These are phyloP conservation scores for Tachyglossus aculeatus DNA, from an alignment of 2,797 vertebrate genomes.

Conservation along the genomic window DNA sequence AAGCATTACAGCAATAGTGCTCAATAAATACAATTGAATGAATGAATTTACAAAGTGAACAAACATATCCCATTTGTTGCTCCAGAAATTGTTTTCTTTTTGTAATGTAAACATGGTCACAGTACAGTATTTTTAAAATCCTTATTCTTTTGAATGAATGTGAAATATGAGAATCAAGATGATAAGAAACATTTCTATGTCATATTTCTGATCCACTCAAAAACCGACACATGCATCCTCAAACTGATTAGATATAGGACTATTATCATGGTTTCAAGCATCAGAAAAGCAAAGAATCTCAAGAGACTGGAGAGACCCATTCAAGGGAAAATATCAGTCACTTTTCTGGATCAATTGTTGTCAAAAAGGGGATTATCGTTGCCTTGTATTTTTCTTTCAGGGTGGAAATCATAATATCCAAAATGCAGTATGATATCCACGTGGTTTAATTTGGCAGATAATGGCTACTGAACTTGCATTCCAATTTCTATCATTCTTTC, in stretches of 20 bases:
- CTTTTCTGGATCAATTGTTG: conserved; percentile 22
- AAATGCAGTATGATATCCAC: not conserved
- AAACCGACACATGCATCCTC: conserved; percentile 13
- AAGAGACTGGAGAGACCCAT: conserved; percentile 35
- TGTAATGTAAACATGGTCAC: no score
- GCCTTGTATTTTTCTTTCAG: conserved; percentile 20
- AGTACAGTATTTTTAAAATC: no score
- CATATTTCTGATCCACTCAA: conserved; percentile 10
- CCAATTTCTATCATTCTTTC: not conserved
- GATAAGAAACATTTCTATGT: conserved; percentile 46
- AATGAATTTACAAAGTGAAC: no score
- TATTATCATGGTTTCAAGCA: conserved; percentile 26
- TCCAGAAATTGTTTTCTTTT: no score
- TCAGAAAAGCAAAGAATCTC: conserved; percentile 46
- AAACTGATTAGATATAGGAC: conserved; percentile 36
- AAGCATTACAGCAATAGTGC: no score
- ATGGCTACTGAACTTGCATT: not conserved
- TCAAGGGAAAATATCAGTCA: conserved; percentile 40
- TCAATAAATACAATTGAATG: no score
- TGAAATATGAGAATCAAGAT: no score
- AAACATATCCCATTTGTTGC: no score
- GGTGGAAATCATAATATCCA: conserved; percentile 21
- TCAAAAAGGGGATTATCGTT: not conserved
- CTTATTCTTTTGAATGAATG: not conserved
- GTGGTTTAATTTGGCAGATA: conserved; percentile 42